Evolutionary conservation across 92 coral and sea anemone genomes (phyloP), one percentile per base, ranked within the genome.

Genomic region (Zoanthus sansibaricus): DNA sequence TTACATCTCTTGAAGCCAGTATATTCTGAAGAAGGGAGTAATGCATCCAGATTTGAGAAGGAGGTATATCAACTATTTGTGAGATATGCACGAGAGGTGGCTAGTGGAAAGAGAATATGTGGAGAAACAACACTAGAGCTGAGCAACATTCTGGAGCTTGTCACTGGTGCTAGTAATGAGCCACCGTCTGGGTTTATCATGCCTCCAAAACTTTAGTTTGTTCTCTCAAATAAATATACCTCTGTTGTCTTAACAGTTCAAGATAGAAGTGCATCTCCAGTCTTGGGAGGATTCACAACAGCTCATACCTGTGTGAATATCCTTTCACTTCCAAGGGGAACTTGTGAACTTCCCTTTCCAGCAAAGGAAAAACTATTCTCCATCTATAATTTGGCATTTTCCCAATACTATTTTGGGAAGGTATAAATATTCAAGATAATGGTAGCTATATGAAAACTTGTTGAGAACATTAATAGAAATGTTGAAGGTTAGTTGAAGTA

Each of bases 81-180:
- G 0, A 15, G 78, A 10, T 74, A 74, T 74, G 11, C 17, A 14
- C 15, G 78, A 74, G 78, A 74, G 58, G 78, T 74, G 0, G 20
- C 78, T 11, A 74, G 78, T 74, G 78, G 78, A 20, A 21, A 12
- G 17, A 74, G 78, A 46, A 6, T 14, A 5, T 72, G 77, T 46
- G 78, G 78, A 3, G 78, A 47, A 14, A 14, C 1, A 74, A 74
- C 15, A 4, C 31, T 74, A 1, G 5, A 74, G 7, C 56, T 20
- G 3, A 32, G 17, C 1, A 21, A 74, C 18, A 46, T 74, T 6
- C 16, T 74, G 11, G 31, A 74, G 17, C 47, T 74, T 45, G 58
- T 74, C 6, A 74, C 78, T 74, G 78, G 78, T 74, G 78, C 78
- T 14, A 3, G 30, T 14, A 14, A 74, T 12, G 78, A 74, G 58